Conservation (phyloP, 2,888 invertebrate genomes). For the Athalia cordata region DNA sequence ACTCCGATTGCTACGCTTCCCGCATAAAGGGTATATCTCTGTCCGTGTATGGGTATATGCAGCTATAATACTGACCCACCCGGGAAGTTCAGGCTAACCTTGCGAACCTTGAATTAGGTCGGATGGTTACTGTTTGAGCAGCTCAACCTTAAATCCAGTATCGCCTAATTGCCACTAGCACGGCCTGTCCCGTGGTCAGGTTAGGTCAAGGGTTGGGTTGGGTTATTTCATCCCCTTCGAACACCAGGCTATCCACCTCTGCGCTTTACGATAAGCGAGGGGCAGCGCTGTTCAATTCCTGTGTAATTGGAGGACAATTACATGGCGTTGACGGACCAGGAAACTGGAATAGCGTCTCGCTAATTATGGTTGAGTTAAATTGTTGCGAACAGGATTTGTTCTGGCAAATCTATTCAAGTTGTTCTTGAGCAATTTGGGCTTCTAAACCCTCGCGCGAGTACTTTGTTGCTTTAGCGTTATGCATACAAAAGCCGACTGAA, state of each 20-base stretch:
- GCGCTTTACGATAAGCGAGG: constrained; percentile 4
- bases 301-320: constrained; percentile 13
- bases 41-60: not conserved
- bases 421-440: constrained; percentile 12
- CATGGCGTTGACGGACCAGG: not conserved
- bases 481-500: constrained; percentile 14
- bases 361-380: constrained; percentile 17
- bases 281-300: not conserved
- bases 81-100: constrained; percentile 4
- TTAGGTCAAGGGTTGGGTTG: constrained; percentile 37
- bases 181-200: constrained; percentile 31
- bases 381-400: not conserved
- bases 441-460: not conserved
- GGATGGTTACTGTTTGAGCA: constrained; percentile 38
- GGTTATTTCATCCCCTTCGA: constrained; percentile 11
- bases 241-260: not conserved
- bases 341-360: not conserved
- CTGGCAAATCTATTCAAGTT: constrained; percentile 1
- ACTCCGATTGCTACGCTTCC: not conserved
- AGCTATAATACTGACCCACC: constrained; percentile 22
- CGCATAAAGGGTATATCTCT: not conserved
- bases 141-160: constrained; percentile 42
- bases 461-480: not conserved
- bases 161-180: constrained; percentile 39
- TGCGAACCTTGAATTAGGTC: constrained; percentile 36